phyloP scores from a whole-genome alignment of 2,113 vertebrate genomes.

The Vireo altiloquus region DNA sequence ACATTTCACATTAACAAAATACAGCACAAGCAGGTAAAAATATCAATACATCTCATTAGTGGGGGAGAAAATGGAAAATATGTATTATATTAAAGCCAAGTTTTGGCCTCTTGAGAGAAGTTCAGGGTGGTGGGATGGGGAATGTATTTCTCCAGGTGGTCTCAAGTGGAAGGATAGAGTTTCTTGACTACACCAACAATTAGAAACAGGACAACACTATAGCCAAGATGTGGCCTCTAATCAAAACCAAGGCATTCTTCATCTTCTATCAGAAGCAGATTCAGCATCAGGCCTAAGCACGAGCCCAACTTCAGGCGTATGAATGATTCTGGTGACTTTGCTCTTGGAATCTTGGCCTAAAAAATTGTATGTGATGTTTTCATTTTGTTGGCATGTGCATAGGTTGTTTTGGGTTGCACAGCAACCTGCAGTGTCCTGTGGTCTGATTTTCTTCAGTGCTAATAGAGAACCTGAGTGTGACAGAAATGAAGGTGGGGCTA shows the following conservation, averaged over 20 bases:
- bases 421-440: neutral
- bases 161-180: neutral
- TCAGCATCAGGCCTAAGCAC: neutral
- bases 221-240: neutral
- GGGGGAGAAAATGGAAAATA: neutral
- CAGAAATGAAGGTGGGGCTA: neutral
- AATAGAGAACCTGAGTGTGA: neutral
- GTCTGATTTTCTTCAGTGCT: conserved; percentile 17
- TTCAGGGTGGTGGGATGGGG: neutral
- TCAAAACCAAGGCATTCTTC: neutral
- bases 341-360: neutral
- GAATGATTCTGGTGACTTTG: neutral
- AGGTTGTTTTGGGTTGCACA: neutral
- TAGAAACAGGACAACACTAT: neutral
- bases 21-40: conserved; percentile 12
- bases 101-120: neutral
- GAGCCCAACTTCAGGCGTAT: neutral
- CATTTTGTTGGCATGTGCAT: neutral
- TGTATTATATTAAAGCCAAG: conserved; percentile 32
- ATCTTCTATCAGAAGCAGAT: neutral
- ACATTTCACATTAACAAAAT: conserved; percentile 40
- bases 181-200: neutral
- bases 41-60: conserved; percentile 29
- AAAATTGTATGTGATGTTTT: neutral
- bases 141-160: conserved; percentile 22